Base-by-base conservation (phyloP, 2,888 invertebrate species). In the Pycnomerus fuliginosus region DNA sequence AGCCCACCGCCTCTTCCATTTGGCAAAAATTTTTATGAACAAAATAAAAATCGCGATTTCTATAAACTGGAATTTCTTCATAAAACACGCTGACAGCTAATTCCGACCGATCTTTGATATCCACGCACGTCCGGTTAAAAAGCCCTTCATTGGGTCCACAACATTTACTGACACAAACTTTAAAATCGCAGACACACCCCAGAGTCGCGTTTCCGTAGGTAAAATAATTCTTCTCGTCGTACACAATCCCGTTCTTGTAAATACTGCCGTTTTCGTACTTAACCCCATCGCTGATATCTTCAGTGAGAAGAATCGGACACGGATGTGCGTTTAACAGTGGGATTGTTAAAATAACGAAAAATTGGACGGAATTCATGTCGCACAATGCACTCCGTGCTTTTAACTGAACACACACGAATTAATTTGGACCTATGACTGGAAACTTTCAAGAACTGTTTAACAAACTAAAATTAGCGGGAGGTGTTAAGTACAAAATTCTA, bases 151-250 rank as follows among this genome's bases (percentile, higher is more conserved):
- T 38, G 8, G 22, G 7, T 8, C 25, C 13, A 11, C 54, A 54
- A 25, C 54, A 54, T 38, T 54, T 55, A 15, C 48, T 32, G 2
- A 55, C 16, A 33, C 55, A 55, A 2, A 11, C 16, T 25, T 44
- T 52, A 4, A 52, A 14, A 10, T 53, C 40, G 22, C 57, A 58
- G 11, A 54, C 31, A 41, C 57, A 58, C 4, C 57, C 57, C 5
- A 32, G 41, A 15, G 34, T 25, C 2, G 30, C 20, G 16, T 38
- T 38, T 22, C 44, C 28, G 4, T 43, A 7, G n/a, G 4, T 3
- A 37, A 50, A 52, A 33, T 52, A 53, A 20, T 54, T 30, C 13
- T 44, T 22, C 3, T 24, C 16, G 3, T 33, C 25, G 31, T 44
- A 55, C 3, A 16, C 37, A 3, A 58, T 36, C 8, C 46, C 44